These are phyloP conservation scores for Sycophila sp. DNA, from an alignment of 1,140 invertebrate species.

Conservation along the genomic window DNA sequence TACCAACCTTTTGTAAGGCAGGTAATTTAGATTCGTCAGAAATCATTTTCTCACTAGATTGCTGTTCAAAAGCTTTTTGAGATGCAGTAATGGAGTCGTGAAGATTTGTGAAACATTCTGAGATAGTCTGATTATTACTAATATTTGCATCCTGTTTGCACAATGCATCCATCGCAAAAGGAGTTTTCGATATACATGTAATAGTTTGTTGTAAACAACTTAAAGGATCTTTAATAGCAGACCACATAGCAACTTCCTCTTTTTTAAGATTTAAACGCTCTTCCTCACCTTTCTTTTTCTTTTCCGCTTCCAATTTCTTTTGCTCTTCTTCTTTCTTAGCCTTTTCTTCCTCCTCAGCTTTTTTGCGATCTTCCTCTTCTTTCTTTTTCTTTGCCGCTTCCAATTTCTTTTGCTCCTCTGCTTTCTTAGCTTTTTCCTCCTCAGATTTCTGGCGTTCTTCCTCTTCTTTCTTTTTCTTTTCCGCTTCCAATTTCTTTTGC, in stretches of 20 bases:
- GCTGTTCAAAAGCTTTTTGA: too few relatives aligned
- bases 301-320: not conserved
- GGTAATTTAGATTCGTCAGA: too few relatives aligned
- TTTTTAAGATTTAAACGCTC: not conserved
- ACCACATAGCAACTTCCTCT: slow-evolving; percentile 15
- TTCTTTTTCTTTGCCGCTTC: slow-evolving; percentile 9
- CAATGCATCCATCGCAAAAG: slow-evolving; percentile 52
- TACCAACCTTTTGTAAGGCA: too few relatives aligned
- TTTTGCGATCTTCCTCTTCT: not conserved
- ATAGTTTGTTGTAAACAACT: slow-evolving; percentile 46
- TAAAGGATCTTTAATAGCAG: slow-evolving; percentile 45
- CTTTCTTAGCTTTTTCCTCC: slow-evolving; percentile 28
- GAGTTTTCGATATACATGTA: slow-evolving; percentile 52
- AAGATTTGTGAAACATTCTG: too few relatives aligned
- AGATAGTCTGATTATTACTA: too few relatives aligned
- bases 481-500: not conserved
- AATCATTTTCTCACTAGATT: too few relatives aligned
- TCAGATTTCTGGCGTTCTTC: slow-evolving; percentile 31
- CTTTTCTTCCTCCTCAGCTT: slow-evolving; percentile 13
- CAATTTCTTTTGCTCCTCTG: slow-evolving; percentile 25
- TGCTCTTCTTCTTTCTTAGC: slow-evolving; percentile 16
- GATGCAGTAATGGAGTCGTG: too few relatives aligned
- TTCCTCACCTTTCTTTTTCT: not conserved
- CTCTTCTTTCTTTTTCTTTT: slow-evolving; percentile 30
- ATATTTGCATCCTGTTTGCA: too few relatives aligned